Evolutionary conservation across 2,113 vertebrate species (phyloP).

Genomic region (Nannobrachium achirus): DNA sequence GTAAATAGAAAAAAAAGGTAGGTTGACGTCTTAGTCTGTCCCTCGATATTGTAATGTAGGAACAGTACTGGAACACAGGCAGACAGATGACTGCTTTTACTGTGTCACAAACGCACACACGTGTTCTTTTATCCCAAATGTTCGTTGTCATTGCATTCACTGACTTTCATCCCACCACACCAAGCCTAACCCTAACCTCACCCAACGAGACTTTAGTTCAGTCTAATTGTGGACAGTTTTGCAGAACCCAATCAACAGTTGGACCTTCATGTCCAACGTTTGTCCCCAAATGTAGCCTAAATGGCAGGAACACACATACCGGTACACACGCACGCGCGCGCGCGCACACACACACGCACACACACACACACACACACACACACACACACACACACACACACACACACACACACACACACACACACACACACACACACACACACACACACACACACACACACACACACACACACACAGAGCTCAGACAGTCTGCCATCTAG

Average conservation of each 20-base stretch:
- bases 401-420: conserved; percentile 17
- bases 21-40: too few relatives aligned
- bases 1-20: too few relatives aligned
- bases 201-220: too few relatives aligned
- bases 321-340: not conserved
- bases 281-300: too few relatives aligned
- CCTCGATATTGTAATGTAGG: conserved; percentile 26
- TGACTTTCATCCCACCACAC: too few relatives aligned
- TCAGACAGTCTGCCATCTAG: conserved; percentile 58
- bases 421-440: not conserved
- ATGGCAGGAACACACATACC: not conserved
- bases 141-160: too few relatives aligned
- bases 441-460: not conserved
- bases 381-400: conserved; percentile 14
- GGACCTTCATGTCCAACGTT: too few relatives aligned
- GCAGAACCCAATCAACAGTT: too few relatives aligned
- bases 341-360: not conserved
- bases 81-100: conserved; percentile 20
- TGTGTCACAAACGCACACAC: too few relatives aligned
- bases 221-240: too few relatives aligned
- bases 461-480: conserved; percentile 22
- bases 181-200: too few relatives aligned
- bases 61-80: conserved; percentile 28
- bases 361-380: not conserved
- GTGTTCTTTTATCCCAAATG: too few relatives aligned